Evolutionary conservation across 2,797 vertebrate species (phyloP).

Genomic region (Fistularia tabacaria): DNA sequence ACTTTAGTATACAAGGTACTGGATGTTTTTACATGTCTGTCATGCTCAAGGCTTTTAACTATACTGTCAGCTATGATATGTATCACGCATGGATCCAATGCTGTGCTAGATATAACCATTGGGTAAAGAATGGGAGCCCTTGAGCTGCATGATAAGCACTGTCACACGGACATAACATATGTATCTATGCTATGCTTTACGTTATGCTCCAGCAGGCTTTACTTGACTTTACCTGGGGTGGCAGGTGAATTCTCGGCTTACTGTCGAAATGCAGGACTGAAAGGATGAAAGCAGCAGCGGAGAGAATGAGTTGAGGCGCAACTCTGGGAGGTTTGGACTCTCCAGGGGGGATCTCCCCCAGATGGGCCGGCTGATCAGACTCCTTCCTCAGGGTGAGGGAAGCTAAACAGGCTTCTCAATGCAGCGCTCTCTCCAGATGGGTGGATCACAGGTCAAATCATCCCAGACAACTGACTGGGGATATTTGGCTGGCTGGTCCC

Average conservation of each 20-base stretch:
- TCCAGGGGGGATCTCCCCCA: slow-evolving; percentile 39
- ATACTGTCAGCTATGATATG: slow-evolving; percentile 66
- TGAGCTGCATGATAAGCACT: slow-evolving; percentile 72
- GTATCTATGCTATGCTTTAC: slow-evolving; percentile 64
- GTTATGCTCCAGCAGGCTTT: slow-evolving; percentile 45
- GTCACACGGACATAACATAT: slow-evolving; percentile 67
- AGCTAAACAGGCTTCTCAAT: slow-evolving; percentile 39
- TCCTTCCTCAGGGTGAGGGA: slow-evolving; percentile 52
- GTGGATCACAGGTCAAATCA: slow-evolving; percentile 59
- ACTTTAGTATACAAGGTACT: slow-evolving; percentile 40
- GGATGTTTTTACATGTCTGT: slow-evolving; percentile 65
- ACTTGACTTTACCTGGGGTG: slow-evolving; percentile 54
- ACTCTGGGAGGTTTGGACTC: slow-evolving; percentile 26
- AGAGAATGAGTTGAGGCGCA: slow-evolving; percentile 4
- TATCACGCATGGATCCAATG: slow-evolving; percentile 66
- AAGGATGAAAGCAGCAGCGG: slow-evolving; percentile 25
- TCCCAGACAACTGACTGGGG: slow-evolving; percentile 59
- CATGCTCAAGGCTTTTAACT: slow-evolving; percentile 57
- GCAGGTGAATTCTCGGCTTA: slow-evolving; percentile 46
- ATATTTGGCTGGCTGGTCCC: slow-evolving; percentile 65
- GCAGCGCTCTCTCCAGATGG: slow-evolving; percentile 59
- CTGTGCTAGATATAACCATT: slow-evolving; percentile 65
- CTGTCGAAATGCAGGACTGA: slow-evolving; percentile 15
- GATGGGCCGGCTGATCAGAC: slow-evolving; percentile 48
- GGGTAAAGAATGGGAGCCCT: slow-evolving; percentile 65